Evolutionary conservation across 2,888 invertebrate genomes (phyloP), one percentile per base, ranked within the genome.

Genomic region (Philopedon plagiatum): DNA sequence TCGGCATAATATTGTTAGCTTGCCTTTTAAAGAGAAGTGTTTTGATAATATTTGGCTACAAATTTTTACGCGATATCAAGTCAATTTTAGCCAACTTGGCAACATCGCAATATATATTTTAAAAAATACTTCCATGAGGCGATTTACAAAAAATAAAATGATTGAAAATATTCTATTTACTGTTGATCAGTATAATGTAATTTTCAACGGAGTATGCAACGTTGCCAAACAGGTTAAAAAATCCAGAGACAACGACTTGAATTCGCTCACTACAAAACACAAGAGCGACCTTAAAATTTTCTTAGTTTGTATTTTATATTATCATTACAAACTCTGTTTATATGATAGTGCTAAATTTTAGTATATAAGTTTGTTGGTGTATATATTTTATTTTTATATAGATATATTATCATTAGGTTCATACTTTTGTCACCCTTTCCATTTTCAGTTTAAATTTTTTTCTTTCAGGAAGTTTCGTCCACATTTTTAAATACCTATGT

Each of bases 301-400:
- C 41, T 56, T 44, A 26, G 41, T 61, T 69, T 54, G 54, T 69
- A 51, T 19, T 51, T 69, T 56, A 44, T 69, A 61, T 69, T 69
- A 69, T 69, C 62, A 68, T 68, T 37, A 13, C 54, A 56, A 69
- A 13, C 41, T 39, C 32, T 68, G 19, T 32, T 32, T 66, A 37
- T 37, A 61, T 69, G 54, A 69, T 69, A 69, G 62, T 41, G 37
- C 51, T 62, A 69, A 51, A 60, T 37, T 44, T 44, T 62, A 69
- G 62, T 61, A 29, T 46, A 62, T 73, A 73, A 64, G 63, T 69
- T 73, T 68, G 73, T 73, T 73, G 69, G 64, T 73, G 73, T 73
- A 73, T 49, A 73, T 73, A 73, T 68, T 73, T 73, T 73, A 73
- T 73, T 73, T 73, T 73, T 73, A 62, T 71, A 68, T n/a, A n/a